Evolutionary conservation across 2,888 invertebrate species (phyloP).

Genomic region (Habrosyne pyritoides): DNA sequence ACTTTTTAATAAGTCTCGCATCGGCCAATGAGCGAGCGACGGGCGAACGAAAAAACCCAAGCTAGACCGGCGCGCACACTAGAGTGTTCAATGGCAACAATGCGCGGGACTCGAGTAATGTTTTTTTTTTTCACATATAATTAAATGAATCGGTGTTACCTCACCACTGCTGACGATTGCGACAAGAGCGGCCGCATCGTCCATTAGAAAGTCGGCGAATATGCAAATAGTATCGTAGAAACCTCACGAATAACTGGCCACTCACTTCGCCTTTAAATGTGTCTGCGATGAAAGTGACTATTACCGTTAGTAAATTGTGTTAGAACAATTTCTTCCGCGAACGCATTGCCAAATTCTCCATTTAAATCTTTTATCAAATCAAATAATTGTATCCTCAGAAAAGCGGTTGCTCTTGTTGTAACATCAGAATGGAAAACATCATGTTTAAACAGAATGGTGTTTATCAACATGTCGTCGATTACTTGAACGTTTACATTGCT

Average conservation of each 20-base stretch:
- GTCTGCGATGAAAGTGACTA: conserved; percentile 82
- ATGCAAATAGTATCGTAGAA: conserved; percentile 84
- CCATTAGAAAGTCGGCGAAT: conserved; percentile 84
- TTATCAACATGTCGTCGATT: conserved; percentile 61
- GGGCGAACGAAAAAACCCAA: conserved; percentile 56
- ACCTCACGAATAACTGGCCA: conserved; percentile 83
- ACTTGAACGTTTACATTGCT: conserved; percentile 51
- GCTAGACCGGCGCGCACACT: conserved; percentile 50
- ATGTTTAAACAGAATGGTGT: conserved; percentile 56
- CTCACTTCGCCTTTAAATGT: conserved; percentile 80
- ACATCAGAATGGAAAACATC: conserved; percentile 52
- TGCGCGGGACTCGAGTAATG: conserved; percentile 63
- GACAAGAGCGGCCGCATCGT: conserved; percentile 80
- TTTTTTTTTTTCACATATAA: conserved; percentile 62
- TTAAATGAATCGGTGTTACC: conserved; percentile 81
- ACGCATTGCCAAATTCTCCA: conserved; percentile 56
- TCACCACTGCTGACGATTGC: conserved; percentile 77
- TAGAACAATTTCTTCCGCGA: conserved; percentile 70
- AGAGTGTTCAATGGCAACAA: conserved; percentile 62
- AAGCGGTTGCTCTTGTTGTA: conserved; percentile 37
- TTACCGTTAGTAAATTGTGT: conserved; percentile 79
- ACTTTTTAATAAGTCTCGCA: conserved; percentile 56
- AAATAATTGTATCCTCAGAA: conserved; percentile 35
- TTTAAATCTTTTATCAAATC: conserved; percentile 28
- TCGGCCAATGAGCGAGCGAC: conserved; percentile 52